Percentiles rank a stretch among this genome's conserved stretches.
These are phyloP conservation scores for Trissonchulus latispiculum DNA, from an alignment of 2,888 invertebrate species.

Conservation along the genomic window DNA sequence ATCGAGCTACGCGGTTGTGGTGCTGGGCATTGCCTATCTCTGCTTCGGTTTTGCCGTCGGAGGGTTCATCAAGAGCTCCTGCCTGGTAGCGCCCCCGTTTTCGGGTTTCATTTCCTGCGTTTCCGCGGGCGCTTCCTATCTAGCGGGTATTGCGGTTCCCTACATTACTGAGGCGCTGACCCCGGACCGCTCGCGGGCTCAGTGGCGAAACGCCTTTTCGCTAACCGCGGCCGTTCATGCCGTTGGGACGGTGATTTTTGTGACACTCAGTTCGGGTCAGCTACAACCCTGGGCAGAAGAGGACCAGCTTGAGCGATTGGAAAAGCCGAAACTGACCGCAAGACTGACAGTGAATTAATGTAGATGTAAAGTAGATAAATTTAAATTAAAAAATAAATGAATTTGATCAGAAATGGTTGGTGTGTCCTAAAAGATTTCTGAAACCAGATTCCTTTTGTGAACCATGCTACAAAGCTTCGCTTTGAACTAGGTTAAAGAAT, in stretches of 20 bases:
- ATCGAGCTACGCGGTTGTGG: background rate
- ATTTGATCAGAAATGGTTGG: too few relatives aligned
- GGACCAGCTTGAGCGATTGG: too few relatives aligned
- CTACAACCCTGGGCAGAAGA: conserved; percentile 47
- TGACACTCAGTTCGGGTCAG: conserved; percentile 31
- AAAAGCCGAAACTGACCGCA: too few relatives aligned
- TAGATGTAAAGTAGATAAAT: too few relatives aligned
- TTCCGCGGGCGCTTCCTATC: background rate
- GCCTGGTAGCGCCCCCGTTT: background rate
- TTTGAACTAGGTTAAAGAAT: too few relatives aligned
- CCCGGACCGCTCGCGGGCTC: conserved; percentile 34
- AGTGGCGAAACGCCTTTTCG: conserved; percentile 40
- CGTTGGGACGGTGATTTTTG: conserved; percentile 46
- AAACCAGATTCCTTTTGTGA: too few relatives aligned
- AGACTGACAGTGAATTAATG: too few relatives aligned
- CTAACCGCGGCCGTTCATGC: conserved; percentile 42
- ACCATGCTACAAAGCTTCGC: too few relatives aligned
- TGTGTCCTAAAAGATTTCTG: too few relatives aligned
- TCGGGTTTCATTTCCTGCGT: background rate
- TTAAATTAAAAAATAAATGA: too few relatives aligned
- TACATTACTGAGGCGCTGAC: conserved; percentile 4
- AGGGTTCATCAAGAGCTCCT: background rate
- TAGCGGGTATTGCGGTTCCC: background rate
- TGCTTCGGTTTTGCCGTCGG: background rate
- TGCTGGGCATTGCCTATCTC: background rate